A percentile compares a stretch with the other conserved stretches of the same genome.
These are phyloP conservation scores for Pteropus alecto DNA, from an alignment of 2,113 vertebrate genomes.

Conservation along the genomic window DNA sequence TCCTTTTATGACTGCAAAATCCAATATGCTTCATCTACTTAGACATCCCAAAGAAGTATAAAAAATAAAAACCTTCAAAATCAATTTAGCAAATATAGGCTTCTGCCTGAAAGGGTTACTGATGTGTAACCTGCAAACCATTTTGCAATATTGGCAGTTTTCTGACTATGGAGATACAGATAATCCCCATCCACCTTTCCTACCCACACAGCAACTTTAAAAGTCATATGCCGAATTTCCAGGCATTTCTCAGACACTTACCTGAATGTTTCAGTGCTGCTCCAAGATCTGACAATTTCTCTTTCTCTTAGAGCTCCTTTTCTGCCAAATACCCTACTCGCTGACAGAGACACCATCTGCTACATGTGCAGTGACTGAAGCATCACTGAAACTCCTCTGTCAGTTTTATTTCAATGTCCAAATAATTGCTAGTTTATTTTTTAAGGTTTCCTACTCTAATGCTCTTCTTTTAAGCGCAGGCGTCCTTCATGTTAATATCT, in stretches of 20 bases:
- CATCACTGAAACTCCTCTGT: neutral
- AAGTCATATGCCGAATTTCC: conserved; percentile 9
- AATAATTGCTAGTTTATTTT: neutral
- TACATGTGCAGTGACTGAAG: neutral
- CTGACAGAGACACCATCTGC: conserved; percentile 40
- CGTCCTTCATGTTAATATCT: neutral
- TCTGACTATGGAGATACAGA: conserved; percentile 1
- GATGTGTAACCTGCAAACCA: neutral
- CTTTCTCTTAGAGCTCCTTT: neutral
- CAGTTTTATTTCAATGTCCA: neutral
- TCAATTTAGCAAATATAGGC: conserved; percentile 29
- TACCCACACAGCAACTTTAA: neutral
- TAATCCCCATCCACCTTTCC: conserved; percentile 10
- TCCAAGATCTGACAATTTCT: conserved; percentile 2
- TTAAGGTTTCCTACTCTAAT: neutral
- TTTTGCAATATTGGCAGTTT: conserved; percentile 46
- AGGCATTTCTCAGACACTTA: conserved; percentile 13
- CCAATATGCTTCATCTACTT: conserved; percentile 11
- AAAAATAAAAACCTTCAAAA: conserved; percentile 35
- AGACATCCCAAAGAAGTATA: neutral
- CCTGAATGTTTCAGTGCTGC: conserved; percentile 5
- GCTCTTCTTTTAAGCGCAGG: neutral
- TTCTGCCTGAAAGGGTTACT: conserved; percentile 46
- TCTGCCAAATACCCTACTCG: neutral
- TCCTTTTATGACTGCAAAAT: neutral